Conservation (phyloP, 2,888 invertebrate genomes). For the Cerceris rybyensis region DNA sequence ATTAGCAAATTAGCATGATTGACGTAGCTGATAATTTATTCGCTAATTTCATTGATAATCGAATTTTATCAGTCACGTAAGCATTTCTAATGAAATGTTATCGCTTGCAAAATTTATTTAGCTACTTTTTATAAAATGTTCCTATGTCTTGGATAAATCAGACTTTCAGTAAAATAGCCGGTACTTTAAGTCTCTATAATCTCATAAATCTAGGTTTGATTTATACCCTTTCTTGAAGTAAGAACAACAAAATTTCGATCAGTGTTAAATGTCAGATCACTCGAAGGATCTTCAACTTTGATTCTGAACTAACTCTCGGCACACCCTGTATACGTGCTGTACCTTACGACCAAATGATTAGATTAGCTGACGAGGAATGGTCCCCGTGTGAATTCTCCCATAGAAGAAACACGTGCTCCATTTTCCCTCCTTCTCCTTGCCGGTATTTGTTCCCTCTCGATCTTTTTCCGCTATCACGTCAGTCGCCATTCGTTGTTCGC, state of each 20-base stretch:
- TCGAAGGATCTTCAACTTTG: neutral
- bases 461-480: conserved; percentile 48
- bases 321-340: conserved; percentile 28
- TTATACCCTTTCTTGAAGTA: neutral
- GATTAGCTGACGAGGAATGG: conserved; percentile 68
- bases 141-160: too few species aligned
- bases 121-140: too few species aligned
- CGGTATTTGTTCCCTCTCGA: conserved; percentile 31
- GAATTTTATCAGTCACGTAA: too few species aligned
- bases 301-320: conserved; percentile 3
- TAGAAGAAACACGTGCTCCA: conserved; percentile 74
- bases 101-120: too few species aligned
- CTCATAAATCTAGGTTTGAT: too few species aligned
- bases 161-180: too few species aligned
- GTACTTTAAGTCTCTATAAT: too few species aligned
- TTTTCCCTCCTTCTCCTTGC: conserved; percentile 53
- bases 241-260: neutral
- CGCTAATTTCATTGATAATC: too few species aligned
- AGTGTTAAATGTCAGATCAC: neutral
- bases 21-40: too few species aligned
- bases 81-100: too few species aligned
- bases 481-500: conserved; percentile 50
- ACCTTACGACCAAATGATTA: conserved; percentile 68
- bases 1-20: too few species aligned
- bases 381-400: conserved; percentile 76